These are phyloP conservation scores for Aphelinus certus DNA, from an alignment of 1,140 invertebrate genomes.

Conservation along the genomic window DNA sequence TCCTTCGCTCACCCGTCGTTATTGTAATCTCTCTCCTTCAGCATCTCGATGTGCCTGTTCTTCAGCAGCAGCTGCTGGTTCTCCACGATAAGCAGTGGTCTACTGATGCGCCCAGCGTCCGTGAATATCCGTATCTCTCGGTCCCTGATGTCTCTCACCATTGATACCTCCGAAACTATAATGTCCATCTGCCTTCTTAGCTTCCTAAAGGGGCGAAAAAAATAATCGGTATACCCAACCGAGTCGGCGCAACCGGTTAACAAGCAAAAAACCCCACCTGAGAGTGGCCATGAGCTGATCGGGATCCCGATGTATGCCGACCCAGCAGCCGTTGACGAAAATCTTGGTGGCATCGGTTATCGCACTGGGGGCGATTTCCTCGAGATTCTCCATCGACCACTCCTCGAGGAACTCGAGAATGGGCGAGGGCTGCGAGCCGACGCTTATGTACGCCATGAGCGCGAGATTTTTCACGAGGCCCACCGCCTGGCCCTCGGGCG, in stretches of 20 bases:
- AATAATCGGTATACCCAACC: neutral
- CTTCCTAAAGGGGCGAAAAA: conserved; percentile 39
- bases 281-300: conserved; percentile 50
- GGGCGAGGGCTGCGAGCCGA: conserved; percentile 48
- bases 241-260: too few relatives aligned
- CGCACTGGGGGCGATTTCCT: conserved; percentile 48
- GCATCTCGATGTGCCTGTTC: conserved; percentile 44
- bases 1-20: conserved; percentile 41
- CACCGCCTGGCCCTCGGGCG: conserved; percentile 48
- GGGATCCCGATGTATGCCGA: conserved; percentile 51
- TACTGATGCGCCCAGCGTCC: conserved; percentile 51
- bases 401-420: conserved; percentile 53
- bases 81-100: conserved; percentile 50
- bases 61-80: conserved; percentile 46
- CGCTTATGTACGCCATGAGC: conserved; percentile 53
- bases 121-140: conserved; percentile 52
- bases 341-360: conserved; percentile 48
- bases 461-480: conserved; percentile 52
- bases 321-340: conserved; percentile 53
- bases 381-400: conserved; percentile 53
- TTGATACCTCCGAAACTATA: conserved; percentile 51
- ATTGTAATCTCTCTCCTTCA: conserved; percentile 44
- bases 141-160: conserved; percentile 50
- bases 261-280: conserved; percentile 1
- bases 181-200: conserved; percentile 52